Conservation (phyloP, 2,113 vertebrate genomes). For the Phaethornis superciliosus region DNA sequence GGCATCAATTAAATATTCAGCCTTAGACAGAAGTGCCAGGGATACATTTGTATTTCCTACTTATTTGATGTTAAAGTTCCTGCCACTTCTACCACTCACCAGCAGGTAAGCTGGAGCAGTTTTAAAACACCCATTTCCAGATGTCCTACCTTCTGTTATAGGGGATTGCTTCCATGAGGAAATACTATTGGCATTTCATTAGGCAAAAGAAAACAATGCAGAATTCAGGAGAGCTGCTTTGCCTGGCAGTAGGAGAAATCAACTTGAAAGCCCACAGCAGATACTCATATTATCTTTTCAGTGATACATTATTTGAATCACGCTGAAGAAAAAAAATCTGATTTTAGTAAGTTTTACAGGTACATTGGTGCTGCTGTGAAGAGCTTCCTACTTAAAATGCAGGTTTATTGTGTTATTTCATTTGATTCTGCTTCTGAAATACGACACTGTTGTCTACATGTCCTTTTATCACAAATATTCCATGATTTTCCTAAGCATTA, state of each 20-base stretch:
- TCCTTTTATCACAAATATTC: neutral
- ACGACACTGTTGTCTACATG: neutral
- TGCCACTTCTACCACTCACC: neutral
- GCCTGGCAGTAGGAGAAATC: neutral
- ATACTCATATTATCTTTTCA: conserved; percentile 3
- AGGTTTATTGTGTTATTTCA: neutral
- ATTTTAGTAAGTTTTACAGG: conserved; percentile 32
- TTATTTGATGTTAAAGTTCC: neutral
- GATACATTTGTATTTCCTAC: neutral
- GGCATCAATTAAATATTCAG: neutral
- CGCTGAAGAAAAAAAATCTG: neutral
- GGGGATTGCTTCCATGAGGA: neutral
- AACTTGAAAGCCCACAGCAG: conserved; percentile 35
- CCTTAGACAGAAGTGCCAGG: neutral
- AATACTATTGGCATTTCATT: neutral
- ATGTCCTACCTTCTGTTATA: neutral
- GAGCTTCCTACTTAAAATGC: neutral
- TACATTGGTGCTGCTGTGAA: neutral
- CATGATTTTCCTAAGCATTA: neutral
- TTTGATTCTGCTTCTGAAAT: conserved; percentile 16
- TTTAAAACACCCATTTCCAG: neutral
- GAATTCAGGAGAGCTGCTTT: neutral
- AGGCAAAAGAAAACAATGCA: neutral
- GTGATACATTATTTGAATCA: neutral
- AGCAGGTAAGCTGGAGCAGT: neutral